Percentiles rank a stretch among this genome's conserved stretches.
phyloP scores from a whole-genome alignment of 2,113 vertebrate genomes.

The Pholis gunnellus region DNA sequence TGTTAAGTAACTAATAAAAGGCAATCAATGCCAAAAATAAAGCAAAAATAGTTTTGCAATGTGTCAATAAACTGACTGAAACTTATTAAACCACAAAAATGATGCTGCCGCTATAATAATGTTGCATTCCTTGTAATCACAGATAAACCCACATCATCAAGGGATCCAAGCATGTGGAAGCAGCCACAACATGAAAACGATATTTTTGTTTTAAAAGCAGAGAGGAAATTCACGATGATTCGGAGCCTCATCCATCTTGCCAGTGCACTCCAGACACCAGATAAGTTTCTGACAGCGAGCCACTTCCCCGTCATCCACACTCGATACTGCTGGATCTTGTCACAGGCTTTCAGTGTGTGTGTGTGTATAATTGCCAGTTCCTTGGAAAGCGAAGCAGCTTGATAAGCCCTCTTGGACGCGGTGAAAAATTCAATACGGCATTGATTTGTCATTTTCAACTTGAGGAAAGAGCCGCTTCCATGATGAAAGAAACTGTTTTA shows the following conservation, averaged over 20 bases:
- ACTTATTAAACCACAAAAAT: neutral
- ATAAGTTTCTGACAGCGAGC: slow-evolving; percentile 18
- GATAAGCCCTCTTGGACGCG: slow-evolving; percentile 23
- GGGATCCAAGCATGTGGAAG: neutral
- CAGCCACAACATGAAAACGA: neutral
- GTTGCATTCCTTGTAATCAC: neutral
- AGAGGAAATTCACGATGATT: neutral
- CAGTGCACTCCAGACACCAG: slow-evolving; percentile 9
- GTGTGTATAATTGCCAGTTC: slow-evolving; percentile 11
- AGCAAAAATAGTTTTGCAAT: neutral
- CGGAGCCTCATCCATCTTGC: slow-evolving; percentile 10
- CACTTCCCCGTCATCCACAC: slow-evolving; percentile 25
- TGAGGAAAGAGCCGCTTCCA: slow-evolving; percentile 7
- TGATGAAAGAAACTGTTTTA: neutral
- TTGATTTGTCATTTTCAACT: slow-evolving; percentile 40
- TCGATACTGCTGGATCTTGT: slow-evolving; percentile 37
- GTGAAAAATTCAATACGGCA: slow-evolving; percentile 22
- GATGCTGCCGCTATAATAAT: neutral
- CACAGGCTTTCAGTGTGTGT: slow-evolving; percentile 13
- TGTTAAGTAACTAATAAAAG: neutral
- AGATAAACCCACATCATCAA: slow-evolving; percentile 1
- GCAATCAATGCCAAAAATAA: neutral
- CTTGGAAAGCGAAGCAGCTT: slow-evolving; percentile 14
- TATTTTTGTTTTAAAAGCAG: neutral
- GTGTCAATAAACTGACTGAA: neutral